Percentiles rank a stretch among this genome's conserved stretches.
phyloP scores from a whole-genome alignment of 2,888 invertebrate species.

The Anagyrus pseudococci region DNA sequence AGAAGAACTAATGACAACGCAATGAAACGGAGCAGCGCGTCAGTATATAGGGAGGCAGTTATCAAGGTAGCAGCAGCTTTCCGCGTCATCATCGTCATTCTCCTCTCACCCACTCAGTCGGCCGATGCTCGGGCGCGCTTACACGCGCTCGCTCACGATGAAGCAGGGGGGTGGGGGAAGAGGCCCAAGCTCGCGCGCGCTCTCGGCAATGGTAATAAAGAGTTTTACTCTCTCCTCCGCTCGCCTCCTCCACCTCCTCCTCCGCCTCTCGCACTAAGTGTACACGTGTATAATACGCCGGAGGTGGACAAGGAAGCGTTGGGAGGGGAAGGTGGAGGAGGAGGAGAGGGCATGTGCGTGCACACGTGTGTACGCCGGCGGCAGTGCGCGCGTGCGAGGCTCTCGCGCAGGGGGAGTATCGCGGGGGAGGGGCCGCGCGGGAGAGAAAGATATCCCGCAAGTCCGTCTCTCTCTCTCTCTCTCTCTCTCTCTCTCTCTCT shows the following conservation, averaged over 20 bases:
- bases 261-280: slow-evolving; percentile 20
- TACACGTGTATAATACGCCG: neutral
- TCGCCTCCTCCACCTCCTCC: slow-evolving; percentile 6
- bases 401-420: neutral
- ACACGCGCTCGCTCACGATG: neutral
- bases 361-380: no score
- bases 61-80: no score
- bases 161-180: neutral
- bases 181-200: neutral
- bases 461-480: no score
- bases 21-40: neutral
- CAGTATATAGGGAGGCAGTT: no score
- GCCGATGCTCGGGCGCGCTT: no score
- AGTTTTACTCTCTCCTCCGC: slow-evolving; percentile 10
- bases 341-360: no score
- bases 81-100: slow-evolving; percentile 6
- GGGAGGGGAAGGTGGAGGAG: neutral
- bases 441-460: slow-evolving; percentile 14
- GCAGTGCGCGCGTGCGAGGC: no score
- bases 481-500: no score
- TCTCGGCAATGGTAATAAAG: no score
- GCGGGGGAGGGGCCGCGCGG: slow-evolving; percentile 5
- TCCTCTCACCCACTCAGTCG: neutral
- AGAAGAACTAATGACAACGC: neutral
- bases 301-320: no score